Conservation (phyloP, 1,140 invertebrate species). For the Brachionus koreanus region DNA sequence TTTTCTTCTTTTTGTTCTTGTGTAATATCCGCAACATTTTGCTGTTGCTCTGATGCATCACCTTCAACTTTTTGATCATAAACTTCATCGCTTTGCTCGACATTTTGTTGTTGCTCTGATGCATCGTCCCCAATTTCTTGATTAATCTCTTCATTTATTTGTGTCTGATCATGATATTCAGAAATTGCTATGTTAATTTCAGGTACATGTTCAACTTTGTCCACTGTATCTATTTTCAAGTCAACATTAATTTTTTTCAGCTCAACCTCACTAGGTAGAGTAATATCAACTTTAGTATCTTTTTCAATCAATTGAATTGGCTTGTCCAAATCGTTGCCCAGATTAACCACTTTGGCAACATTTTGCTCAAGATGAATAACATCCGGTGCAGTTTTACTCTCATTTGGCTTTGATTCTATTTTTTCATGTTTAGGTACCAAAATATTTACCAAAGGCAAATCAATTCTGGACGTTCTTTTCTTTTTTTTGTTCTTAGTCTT, state of each 20-base stretch:
- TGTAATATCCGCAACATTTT: not conserved
- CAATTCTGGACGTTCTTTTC: constrained; percentile 7
- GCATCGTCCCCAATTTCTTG: not conserved
- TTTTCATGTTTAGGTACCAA: not conserved
- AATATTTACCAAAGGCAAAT: not conserved
- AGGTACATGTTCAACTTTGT: not conserved
- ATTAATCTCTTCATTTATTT: not conserved
- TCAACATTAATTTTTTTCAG: not conserved
- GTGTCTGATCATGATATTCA: not conserved
- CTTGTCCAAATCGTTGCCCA: not conserved
- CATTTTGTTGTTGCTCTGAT: not conserved
- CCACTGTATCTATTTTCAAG: not conserved
- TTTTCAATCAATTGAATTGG: constrained; percentile 1
- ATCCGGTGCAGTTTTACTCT: not conserved
- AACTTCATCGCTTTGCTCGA: not conserved
- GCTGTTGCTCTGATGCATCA: not conserved
- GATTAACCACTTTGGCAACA: not conserved
- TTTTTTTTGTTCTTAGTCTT: not conserved
- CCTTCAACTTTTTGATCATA: not conserved
- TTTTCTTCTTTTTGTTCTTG: not conserved
- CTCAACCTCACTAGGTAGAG: not conserved
- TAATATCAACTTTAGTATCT: not conserved
- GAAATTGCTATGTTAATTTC: not conserved
- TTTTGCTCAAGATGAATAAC: not conserved
- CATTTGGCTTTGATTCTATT: not conserved